Evolutionary conservation across 2,888 invertebrate species (phyloP), one percentile per base, ranked within the genome.

Genomic region (Dioctria rufipes): DNA sequence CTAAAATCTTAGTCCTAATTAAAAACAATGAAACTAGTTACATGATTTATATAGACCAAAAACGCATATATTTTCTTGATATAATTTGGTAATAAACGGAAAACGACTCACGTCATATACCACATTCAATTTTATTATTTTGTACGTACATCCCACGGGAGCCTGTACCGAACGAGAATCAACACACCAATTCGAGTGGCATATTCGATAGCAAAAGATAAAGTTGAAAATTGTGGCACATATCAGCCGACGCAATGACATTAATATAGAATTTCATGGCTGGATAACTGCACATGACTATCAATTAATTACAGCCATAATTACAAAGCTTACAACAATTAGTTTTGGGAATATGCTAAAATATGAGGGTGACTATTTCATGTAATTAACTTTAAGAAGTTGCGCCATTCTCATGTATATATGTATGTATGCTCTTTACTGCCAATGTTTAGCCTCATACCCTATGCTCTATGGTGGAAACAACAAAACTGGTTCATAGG

Each of bases 181-280:
- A 25, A 25, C 58, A 9, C 63, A 37, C 46, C 39, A n/a, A 2
- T 25, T 25, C 8, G 39, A 3, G 8, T 49, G 46, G 46, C 46
- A 40, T 43, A 11, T 43, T 49, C 49, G 63, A 63, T 63, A 77
- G 63, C 49, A 77, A 77, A 63, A 25, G 63, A 63, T 77, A 77
- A 77, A 77, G 49, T 77, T 77, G 11, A 63, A 13, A 37, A 77
- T 49, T 49, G 63, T 77, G 63, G 61, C 77, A 63, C 63, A 63
- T 63, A 63, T 63, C 77, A 77, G n/a, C 60, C 25, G 37, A 11
- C 77, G 63, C 77, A 63, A 42, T 37, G 49, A 46, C 77, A 81
- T 81, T 81, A 81, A 81, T 81, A 81, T 80, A 67, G 67, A 81
- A 81, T 81, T 81, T 81, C 80, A 81, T 77, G 79, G 77, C 43